These are phyloP conservation scores for Xanthostigma xanthostigma DNA, from an alignment of 2,888 invertebrate genomes.

Conservation along the genomic window DNA sequence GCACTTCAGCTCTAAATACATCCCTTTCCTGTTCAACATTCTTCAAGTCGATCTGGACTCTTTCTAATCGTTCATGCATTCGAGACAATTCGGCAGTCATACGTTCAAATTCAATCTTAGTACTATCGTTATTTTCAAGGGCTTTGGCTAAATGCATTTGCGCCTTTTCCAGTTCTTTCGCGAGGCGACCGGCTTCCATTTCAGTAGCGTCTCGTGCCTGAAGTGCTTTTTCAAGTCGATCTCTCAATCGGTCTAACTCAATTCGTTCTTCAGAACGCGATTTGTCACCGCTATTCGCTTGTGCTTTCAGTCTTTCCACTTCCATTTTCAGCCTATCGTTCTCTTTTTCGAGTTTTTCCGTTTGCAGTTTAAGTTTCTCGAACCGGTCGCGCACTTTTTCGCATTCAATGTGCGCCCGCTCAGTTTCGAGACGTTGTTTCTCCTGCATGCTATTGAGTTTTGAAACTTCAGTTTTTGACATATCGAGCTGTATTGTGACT, in stretches of 20 bases:
- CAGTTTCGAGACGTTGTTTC: conserved; percentile 64
- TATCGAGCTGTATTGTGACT: conserved; percentile 63
- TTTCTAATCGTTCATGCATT: conserved; percentile 66
- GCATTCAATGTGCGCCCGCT: conserved; percentile 73
- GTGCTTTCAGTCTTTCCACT: conserved; percentile 42
- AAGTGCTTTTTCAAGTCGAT: conserved; percentile 74
- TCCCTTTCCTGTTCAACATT: conserved; percentile 62
- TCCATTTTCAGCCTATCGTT: conserved; percentile 63
- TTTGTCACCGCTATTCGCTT: conserved; percentile 45
- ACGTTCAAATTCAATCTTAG: conserved; percentile 71
- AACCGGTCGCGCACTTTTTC: conserved; percentile 78
- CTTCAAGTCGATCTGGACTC: conserved; percentile 52
- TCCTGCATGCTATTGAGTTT: conserved; percentile 63
- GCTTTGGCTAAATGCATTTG: conserved; percentile 71
- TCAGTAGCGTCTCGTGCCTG: conserved; percentile 70
- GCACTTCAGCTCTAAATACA: conserved; percentile 50
- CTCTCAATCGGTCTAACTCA: conserved; percentile 71
- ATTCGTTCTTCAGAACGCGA: conserved; percentile 51
- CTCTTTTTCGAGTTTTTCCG: conserved; percentile 57
- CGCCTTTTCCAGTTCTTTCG: conserved; percentile 74
- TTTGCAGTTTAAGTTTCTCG: conserved; percentile 63
- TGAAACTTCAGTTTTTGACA: conserved; percentile 61
- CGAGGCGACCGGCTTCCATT: conserved; percentile 68
- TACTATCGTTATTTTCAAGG: conserved; percentile 67
- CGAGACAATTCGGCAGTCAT: conserved; percentile 69